A percentile compares a stretch with the other conserved stretches of the same genome.
These are phyloP conservation scores for Neotragus moschatus DNA, from an alignment of 2,113 vertebrate genomes.

Conservation along the genomic window DNA sequence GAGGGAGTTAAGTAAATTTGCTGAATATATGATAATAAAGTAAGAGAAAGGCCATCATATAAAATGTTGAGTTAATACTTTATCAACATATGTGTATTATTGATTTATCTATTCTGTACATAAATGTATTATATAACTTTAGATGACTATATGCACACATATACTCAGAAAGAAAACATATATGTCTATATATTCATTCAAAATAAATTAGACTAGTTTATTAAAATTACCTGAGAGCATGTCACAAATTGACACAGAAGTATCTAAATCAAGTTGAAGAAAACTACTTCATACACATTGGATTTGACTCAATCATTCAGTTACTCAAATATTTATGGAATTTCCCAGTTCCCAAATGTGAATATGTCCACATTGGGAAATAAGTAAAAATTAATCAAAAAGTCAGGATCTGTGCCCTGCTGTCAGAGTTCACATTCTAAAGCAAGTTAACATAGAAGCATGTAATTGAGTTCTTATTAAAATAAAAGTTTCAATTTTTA, in stretches of 20 bases:
- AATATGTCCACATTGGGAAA: slow-evolving; percentile 59
- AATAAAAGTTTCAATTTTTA: slow-evolving; percentile 73
- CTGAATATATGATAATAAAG: background rate
- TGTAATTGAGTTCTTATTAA: slow-evolving; percentile 74
- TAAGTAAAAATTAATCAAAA: slow-evolving; percentile 73
- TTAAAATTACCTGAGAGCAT: slow-evolving; percentile 14
- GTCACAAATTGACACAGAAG: slow-evolving; percentile 4
- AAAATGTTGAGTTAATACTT: background rate
- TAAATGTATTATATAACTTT: background rate
- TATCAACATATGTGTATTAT: background rate
- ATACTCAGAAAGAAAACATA: background rate
- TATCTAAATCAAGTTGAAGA: slow-evolving; percentile 43
- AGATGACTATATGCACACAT: background rate
- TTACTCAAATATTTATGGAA: slow-evolving; percentile 72
- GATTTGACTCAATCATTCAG: slow-evolving; percentile 52
- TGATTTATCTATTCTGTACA: background rate
- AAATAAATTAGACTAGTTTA: background rate
- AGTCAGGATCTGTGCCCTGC: slow-evolving; percentile 58
- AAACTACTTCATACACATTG: slow-evolving; percentile 29
- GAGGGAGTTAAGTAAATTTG: background rate
- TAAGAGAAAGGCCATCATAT: background rate
- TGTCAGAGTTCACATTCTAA: slow-evolving; percentile 68
- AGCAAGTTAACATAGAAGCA: slow-evolving; percentile 60
- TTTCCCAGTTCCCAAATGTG: slow-evolving; percentile 54
- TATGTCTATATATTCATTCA: background rate